These are phyloP conservation scores for Colletes latitarsis DNA, from an alignment of 1,140 invertebrate species.

Conservation along the genomic window DNA sequence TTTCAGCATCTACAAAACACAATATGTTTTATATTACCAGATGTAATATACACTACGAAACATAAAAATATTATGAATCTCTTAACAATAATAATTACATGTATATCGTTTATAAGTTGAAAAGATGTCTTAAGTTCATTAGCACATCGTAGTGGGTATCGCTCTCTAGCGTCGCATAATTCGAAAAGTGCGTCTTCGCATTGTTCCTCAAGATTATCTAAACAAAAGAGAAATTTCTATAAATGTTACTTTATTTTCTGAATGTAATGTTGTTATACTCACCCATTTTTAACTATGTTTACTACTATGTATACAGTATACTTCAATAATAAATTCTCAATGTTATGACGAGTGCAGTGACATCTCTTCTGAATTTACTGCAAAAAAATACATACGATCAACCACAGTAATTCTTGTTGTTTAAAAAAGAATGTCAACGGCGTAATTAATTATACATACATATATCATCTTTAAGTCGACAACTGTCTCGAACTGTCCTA, in stretches of 20 bases:
- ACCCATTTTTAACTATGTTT: slow-evolving; percentile 32
- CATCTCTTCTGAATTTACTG: background rate
- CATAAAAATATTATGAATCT: background rate
- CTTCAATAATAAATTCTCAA: background rate
- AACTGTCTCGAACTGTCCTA: background rate
- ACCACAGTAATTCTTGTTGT: too few relatives aligned
- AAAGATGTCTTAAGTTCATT: slow-evolving; percentile 64
- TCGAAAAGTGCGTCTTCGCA: slow-evolving; percentile 71
- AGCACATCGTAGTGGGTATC: slow-evolving; percentile 66
- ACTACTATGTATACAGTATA: background rate
- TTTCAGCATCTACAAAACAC: slow-evolving; percentile 41
- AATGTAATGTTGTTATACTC: background rate
- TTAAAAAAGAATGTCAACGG: too few relatives aligned
- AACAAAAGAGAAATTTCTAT: slow-evolving; percentile 10
- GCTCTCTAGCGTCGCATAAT: slow-evolving; percentile 69
- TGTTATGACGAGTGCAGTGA: background rate
- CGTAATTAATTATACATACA: too few relatives aligned
- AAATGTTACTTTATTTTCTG: background rate
- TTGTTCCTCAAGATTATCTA: slow-evolving; percentile 65
- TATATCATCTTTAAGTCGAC: background rate
- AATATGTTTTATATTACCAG: background rate
- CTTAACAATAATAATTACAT: slow-evolving; percentile 48
- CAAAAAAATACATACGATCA: background rate
- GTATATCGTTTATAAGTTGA: slow-evolving; percentile 60
- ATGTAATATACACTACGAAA: background rate